A percentile compares a stretch with the other conserved stretches of the same genome.
These are phyloP conservation scores for Brachypodius melanocephalos DNA, from an alignment of 2,113 vertebrate species.

Conservation along the genomic window DNA sequence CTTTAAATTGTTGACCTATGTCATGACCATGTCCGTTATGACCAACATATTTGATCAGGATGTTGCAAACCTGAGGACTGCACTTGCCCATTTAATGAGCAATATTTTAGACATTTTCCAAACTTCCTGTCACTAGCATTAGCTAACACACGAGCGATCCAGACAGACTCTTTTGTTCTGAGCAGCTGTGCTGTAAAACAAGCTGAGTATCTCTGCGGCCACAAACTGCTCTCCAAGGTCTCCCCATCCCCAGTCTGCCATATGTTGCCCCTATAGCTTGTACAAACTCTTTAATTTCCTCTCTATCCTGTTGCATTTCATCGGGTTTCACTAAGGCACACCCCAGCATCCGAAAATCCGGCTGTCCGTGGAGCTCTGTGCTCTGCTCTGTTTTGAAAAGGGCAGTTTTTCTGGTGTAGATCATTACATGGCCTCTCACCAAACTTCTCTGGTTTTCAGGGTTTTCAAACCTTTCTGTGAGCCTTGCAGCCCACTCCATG, in stretches of 20 bases:
- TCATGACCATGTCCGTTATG: background rate
- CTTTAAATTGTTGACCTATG: background rate
- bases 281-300: constrained; percentile 54
- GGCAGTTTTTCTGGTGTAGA: background rate
- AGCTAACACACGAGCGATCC: background rate
- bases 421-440: background rate
- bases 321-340: background rate
- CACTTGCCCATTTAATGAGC: constrained; percentile 28
- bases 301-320: constrained; percentile 45
- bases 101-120: constrained; percentile 55
- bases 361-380: background rate
- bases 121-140: constrained; percentile 55
- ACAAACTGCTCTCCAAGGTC: constrained; percentile 50
- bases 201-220: background rate
- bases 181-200: constrained; percentile 62
- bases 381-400: background rate
- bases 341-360: fast-evolving
- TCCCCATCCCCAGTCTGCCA: constrained; percentile 35
- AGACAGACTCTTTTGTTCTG: constrained; percentile 39
- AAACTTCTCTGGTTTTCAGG: background rate
- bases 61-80: background rate
- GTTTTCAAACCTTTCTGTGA: background rate
- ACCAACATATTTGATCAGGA: background rate
- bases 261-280: constrained; percentile 30
- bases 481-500: background rate